Base-by-base conservation (phyloP, 2,113 vertebrate species). In the Corapipo altera region DNA sequence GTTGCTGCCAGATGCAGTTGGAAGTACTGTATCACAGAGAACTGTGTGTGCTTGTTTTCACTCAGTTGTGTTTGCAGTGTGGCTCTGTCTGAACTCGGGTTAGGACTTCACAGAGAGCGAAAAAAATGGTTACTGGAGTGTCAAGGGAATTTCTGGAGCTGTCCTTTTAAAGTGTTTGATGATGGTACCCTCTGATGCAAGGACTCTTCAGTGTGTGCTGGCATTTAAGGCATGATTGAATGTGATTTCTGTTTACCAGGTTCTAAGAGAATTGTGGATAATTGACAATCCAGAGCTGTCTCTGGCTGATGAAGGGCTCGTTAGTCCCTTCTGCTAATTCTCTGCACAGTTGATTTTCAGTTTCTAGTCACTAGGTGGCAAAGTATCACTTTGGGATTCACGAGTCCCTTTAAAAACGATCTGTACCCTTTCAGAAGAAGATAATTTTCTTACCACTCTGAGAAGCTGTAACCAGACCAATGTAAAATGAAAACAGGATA, bases 321-420 rank as follows among this genome's bases (percentile, higher is more conserved):
- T 57, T 46, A 19, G 23, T 33, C 9, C 23, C 28, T 78, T 80
- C 51, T 67, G 43, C 82, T 55, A 19, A 52, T 93, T 92, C 85
- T 93, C 43, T 78, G 89, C 49, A n/a, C 1, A 0, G 52, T 13
- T 80, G 85, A 69, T 89, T 96, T 97, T 82, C 95, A 33, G 74
- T 73, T 88, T 96, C 69, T 69, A 19, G 79, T 94, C 96, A 70
- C 95, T 97, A 97, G 95, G 85, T 94, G 95, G 94, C 91, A 95
- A 95, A 96, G 77, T 81, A 72, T 54, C 82, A 93, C 95, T 95
- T 95, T 52, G 8, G 66, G 32, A 92, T 85, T 85, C 75, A 20
- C 0, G 3, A 62, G 20, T 66, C 22, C 23, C 74, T 76, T 70
- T 43, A 52, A 58, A 88, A 82, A 33, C 8, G 14, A 19, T 46